These are phyloP conservation scores for Cepphus grylle DNA, from an alignment of 2,113 vertebrate species.

Conservation along the genomic window DNA sequence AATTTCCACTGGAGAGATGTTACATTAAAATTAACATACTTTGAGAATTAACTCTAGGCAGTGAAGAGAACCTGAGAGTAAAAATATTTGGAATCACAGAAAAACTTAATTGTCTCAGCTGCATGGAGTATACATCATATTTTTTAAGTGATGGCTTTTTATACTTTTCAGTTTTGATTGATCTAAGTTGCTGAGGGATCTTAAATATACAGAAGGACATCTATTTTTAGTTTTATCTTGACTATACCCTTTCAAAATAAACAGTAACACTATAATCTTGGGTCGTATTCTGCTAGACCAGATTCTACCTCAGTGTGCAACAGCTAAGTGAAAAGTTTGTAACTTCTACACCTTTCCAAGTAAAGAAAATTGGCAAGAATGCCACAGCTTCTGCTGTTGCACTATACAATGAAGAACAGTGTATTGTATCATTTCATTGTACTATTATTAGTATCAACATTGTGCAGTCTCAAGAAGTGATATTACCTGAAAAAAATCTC, in stretches of 20 bases:
- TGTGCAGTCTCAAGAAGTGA: background rate
- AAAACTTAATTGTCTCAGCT: background rate
- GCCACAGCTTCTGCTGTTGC: background rate
- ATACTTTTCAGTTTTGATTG: background rate
- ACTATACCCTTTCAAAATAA: background rate
- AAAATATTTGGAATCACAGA: background rate
- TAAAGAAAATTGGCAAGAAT: background rate
- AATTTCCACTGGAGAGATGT: background rate
- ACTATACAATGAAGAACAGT: background rate
- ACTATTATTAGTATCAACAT: background rate
- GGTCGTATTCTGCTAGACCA: background rate
- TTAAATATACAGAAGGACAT: background rate
- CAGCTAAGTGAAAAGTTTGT: background rate
- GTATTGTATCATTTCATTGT: background rate
- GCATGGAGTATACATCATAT: background rate
- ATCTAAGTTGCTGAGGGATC: background rate
- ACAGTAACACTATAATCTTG: background rate
- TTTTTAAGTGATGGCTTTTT: background rate
- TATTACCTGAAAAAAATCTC: slow-evolving; percentile 8
- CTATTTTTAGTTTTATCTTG: background rate
- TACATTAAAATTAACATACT: background rate
- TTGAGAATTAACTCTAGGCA: background rate
- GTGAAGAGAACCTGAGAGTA: background rate
- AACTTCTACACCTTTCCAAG: background rate
- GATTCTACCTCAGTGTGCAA: background rate